These are phyloP conservation scores for Eupithecia dodoneata DNA, from an alignment of 2,888 invertebrate species.

Conservation along the genomic window DNA sequence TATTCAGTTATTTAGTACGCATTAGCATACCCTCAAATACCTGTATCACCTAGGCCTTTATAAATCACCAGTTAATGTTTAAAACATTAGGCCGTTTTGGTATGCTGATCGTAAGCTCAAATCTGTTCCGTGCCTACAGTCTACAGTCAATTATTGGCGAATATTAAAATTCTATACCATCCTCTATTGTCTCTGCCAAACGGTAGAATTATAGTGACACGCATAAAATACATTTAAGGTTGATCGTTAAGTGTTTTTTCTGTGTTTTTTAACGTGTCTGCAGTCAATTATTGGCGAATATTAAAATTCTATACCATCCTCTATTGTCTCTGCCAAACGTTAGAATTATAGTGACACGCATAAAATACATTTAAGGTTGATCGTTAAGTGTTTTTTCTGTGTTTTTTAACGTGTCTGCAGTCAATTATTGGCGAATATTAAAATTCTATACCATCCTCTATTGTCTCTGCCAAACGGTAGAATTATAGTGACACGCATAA, in stretches of 20 bases:
- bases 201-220: too few species aligned
- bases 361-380: background rate
- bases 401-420: too few species aligned
- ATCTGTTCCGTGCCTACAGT: constrained; percentile 17
- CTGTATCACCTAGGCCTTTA: constrained; percentile 18
- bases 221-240: too few species aligned
- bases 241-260: too few species aligned
- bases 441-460: too few species aligned
- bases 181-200: too few species aligned
- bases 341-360: constrained; percentile 10
- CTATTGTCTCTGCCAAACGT: constrained; percentile 28
- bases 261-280: background rate
- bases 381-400: too few species aligned
- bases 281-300: constrained; percentile 29
- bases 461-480: too few species aligned
- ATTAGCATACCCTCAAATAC: constrained; percentile 22
- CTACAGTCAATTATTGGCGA: constrained; percentile 4
- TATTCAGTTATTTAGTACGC: background rate
- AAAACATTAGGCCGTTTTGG: constrained; percentile 22
- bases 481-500: too few species aligned
- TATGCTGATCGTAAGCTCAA: constrained; percentile 20
- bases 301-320: constrained; percentile 27
- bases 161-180: too few species aligned
- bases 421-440: too few species aligned
- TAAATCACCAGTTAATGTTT: constrained; percentile 26